Evolutionary conservation across 1,140 invertebrate species (phyloP).

Genomic region (Mylabris phalerata): DNA sequence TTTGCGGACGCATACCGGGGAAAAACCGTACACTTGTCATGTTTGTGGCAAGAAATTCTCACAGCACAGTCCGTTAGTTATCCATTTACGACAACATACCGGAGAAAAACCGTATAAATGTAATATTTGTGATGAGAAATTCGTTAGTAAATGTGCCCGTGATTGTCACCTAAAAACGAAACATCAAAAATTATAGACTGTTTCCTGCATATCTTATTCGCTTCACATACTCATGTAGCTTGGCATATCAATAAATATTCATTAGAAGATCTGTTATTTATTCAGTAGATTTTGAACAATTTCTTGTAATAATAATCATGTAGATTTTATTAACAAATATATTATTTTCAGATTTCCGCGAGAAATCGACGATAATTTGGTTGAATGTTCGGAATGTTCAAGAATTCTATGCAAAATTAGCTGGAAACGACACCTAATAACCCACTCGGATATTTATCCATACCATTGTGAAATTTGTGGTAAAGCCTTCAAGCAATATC

Average conservation of each 20-base stretch:
- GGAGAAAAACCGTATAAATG: slow-evolving; percentile 48
- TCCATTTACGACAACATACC: slow-evolving; percentile 42
- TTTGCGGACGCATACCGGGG: slow-evolving; percentile 11
- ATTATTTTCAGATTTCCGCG: too few species aligned
- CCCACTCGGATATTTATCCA: slow-evolving; percentile 38
- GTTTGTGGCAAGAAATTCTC: slow-evolving; percentile 26
- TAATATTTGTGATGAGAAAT: slow-evolving; percentile 38
- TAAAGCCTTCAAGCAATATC: slow-evolving; percentile 41
- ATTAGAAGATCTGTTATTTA: neutral
- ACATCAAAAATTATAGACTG: neutral
- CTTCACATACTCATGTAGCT: too few species aligned
- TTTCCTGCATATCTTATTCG: too few species aligned
- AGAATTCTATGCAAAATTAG: slow-evolving; percentile 20
- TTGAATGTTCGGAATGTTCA: too few species aligned
- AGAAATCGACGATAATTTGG: too few species aligned
- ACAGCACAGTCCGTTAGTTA: slow-evolving; percentile 21
- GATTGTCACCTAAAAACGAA: neutral
- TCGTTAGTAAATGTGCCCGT: slow-evolving; percentile 2
- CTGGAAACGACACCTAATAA: slow-evolving; percentile 33
- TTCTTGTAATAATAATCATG: too few species aligned
- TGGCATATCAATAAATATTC: neutral
- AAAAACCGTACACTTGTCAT: slow-evolving; percentile 13
- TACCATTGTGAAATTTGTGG: slow-evolving; percentile 43
- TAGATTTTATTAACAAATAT: too few species aligned
- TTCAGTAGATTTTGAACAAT: too few species aligned